A percentile compares a stretch with the other conserved stretches of the same genome.
These are phyloP conservation scores for Brachionus paranguensis DNA, from an alignment of 1,140 invertebrate genomes.

Conservation along the genomic window DNA sequence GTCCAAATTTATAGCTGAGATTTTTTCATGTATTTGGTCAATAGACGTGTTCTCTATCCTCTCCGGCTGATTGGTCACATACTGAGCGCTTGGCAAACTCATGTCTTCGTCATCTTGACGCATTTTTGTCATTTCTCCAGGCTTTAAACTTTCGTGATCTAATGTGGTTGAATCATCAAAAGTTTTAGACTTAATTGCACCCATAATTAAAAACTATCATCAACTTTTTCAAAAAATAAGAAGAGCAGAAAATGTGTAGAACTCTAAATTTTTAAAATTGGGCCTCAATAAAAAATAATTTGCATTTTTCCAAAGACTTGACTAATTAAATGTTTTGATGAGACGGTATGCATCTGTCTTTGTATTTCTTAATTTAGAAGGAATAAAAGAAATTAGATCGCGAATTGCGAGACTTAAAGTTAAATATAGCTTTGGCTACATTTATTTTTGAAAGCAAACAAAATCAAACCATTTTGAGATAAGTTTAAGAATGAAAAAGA, in stretches of 20 bases:
- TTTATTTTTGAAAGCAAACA: neutral
- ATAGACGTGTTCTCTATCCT: neutral
- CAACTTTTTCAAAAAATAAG: neutral
- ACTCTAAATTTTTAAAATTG: neutral
- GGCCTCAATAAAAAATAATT: neutral
- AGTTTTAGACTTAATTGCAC: conserved; percentile 22
- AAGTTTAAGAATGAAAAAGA: neutral
- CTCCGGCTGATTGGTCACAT: conserved; percentile 3
- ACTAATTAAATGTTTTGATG: neutral
- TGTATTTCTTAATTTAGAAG: neutral
- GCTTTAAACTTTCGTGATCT: neutral
- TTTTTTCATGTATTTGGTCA: neutral
- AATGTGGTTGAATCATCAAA: conserved; percentile 28
- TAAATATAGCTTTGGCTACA: neutral
- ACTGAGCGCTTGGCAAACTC: neutral
- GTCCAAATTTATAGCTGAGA: neutral
- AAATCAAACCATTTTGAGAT: neutral
- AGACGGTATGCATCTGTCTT: neutral
- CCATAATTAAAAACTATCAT: conserved; percentile 28
- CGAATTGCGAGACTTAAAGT: neutral
- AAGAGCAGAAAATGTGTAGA: neutral
- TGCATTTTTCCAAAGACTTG: conserved; percentile 12
- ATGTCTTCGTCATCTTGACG: neutral
- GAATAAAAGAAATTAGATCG: conserved; percentile 14
- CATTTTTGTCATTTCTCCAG: neutral